Evolutionary conservation across 2,888 invertebrate genomes (phyloP).

Genomic region (Bugula neritina): DNA sequence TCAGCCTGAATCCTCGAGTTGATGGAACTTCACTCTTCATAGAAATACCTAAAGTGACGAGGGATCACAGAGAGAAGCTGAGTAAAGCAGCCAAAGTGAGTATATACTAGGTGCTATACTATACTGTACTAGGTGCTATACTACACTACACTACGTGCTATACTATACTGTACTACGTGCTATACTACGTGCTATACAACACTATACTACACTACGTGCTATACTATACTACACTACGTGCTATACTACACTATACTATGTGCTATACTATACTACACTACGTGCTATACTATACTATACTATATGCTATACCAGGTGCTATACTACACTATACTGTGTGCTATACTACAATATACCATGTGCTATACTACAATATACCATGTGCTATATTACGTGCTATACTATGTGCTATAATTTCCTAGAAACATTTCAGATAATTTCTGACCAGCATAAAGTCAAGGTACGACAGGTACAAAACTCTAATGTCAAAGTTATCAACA

Average conservation of each 20-base stretch:
- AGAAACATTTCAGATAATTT: not conserved
- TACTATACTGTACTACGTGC: not conserved
- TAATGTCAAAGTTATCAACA: not conserved
- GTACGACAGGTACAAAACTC: not conserved
- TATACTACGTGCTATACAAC: not conserved
- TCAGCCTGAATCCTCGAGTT: conserved; percentile 14
- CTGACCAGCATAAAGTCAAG: not conserved
- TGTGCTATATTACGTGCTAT: not conserved
- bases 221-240: not conserved
- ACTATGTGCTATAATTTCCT: not conserved
- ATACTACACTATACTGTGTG: too few species aligned
- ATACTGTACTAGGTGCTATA: not conserved
- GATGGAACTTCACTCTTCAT: conserved; percentile 15
- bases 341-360: not conserved
- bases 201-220: not conserved
- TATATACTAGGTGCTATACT: not conserved
- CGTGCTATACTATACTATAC: not conserved
- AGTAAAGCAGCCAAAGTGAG: conserved; percentile 11
- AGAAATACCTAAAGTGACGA: not conserved
- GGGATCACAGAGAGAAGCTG: conserved; percentile 9
- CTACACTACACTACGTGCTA: not conserved
- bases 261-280: not conserved
- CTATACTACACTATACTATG: not conserved
- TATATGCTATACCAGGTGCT: not conserved
- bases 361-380: not conserved